These are phyloP conservation scores for Hedychridium roseum DNA, from an alignment of 2,888 invertebrate species.

Conservation along the genomic window DNA sequence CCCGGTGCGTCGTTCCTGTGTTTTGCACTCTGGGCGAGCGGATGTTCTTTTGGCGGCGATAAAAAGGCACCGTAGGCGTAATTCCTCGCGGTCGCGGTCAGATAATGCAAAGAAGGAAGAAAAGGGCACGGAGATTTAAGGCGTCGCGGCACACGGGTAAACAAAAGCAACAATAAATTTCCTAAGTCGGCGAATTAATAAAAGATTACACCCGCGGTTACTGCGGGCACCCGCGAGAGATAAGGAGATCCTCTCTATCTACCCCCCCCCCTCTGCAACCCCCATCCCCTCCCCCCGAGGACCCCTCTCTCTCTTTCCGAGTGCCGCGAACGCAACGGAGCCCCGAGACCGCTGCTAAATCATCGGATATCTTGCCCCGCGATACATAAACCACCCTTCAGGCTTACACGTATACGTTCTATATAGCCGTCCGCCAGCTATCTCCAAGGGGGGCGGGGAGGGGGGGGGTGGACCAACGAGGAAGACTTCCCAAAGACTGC, in stretches of 20 bases:
- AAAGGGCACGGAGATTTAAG: slow-evolving; percentile 49
- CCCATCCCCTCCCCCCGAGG: slow-evolving; percentile 19
- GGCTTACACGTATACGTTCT: slow-evolving; percentile 56
- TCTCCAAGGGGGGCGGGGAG: neutral
- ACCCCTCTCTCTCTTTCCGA: slow-evolving; percentile 11
- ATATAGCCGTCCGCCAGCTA: slow-evolving; percentile 15
- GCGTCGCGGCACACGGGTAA: slow-evolving; percentile 48
- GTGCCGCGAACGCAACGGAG: slow-evolving; percentile 38
- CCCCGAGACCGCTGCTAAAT: slow-evolving; percentile 60
- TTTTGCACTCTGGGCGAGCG: too few species aligned
- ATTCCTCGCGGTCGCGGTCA: too few species aligned
- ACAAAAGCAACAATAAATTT: slow-evolving; percentile 64
- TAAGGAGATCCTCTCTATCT: too few species aligned
- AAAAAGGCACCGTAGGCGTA: too few species aligned
- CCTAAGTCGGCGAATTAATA: slow-evolving; percentile 64
- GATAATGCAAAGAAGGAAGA: slow-evolving; percentile 38
- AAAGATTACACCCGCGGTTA: slow-evolving; percentile 62
- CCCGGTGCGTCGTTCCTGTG: too few species aligned
- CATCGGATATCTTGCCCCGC: slow-evolving; percentile 64
- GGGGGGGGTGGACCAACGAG: too few species aligned
- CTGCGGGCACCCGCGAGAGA: slow-evolving; percentile 50
- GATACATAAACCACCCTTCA: slow-evolving; percentile 64
- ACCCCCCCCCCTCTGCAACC: slow-evolving; percentile 35
- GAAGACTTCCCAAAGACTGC: too few species aligned
- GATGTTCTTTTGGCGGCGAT: too few species aligned